A percentile compares a stretch with the other conserved stretches of the same genome.
Evolutionary conservation across 1,140 invertebrate species (phyloP).

Genomic region (Manduca sexta): DNA sequence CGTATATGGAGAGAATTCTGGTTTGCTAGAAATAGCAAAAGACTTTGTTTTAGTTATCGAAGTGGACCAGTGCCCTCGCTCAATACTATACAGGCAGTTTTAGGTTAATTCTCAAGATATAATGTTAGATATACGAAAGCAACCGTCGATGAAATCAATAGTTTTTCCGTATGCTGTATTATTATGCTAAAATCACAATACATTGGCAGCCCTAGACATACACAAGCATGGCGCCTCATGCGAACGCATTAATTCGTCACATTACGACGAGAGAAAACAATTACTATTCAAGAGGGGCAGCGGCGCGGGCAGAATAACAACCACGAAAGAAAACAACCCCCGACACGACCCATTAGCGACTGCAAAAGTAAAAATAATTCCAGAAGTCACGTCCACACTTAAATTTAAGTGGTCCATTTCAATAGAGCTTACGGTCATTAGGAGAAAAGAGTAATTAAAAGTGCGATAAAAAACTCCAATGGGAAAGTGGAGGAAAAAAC

Average conservation of each 20-base stretch:
- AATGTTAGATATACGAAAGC: too few relatives aligned
- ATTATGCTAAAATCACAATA: too few relatives aligned
- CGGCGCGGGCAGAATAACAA: conserved; percentile 2
- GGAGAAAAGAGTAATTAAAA: conserved; percentile 65
- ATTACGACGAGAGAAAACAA: conserved; percentile 4
- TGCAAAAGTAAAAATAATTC: conserved; percentile 32
- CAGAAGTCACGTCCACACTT: conserved; percentile 56
- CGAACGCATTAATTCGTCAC: conserved; percentile 2
- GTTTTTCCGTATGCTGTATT: too few relatives aligned
- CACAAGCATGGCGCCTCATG: conserved; percentile 2
- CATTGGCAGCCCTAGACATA: too few relatives aligned
- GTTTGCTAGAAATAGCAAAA: too few relatives aligned
- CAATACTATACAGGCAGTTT: too few relatives aligned
- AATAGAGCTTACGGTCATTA: conserved; percentile 57
- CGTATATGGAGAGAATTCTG: too few relatives aligned
- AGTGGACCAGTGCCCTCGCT: too few relatives aligned
- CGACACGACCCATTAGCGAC: conserved; percentile 25
- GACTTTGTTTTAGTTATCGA: too few relatives aligned
- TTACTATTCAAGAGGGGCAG: background rate
- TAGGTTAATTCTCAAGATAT: too few relatives aligned
- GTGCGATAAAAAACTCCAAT: conserved; percentile 42
- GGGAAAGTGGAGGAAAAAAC: conserved; percentile 9
- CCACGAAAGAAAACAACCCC: background rate
- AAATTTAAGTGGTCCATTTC: conserved; percentile 48
- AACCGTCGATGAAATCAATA: too few relatives aligned